Evolutionary conservation across 2,797 vertebrate genomes (phyloP).

Genomic region (Myotis myotis): DNA sequence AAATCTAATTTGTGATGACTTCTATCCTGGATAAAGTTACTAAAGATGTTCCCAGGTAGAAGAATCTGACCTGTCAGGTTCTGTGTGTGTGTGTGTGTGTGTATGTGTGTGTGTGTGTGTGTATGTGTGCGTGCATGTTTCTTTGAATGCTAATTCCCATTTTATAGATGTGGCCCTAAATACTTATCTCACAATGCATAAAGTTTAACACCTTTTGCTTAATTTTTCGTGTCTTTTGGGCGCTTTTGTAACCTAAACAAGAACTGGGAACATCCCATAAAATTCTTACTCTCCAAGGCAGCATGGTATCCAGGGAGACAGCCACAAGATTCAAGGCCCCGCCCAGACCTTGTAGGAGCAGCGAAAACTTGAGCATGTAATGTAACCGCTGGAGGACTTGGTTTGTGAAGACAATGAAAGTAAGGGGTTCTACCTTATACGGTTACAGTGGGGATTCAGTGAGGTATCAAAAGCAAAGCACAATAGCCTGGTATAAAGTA

Average conservation of each 20-base stretch:
- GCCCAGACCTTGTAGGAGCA: not conserved
- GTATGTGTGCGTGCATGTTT: not conserved
- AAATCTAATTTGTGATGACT: not conserved
- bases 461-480: not conserved
- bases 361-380: not conserved
- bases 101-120: too few species aligned
- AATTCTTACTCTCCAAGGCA: not conserved
- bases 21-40: not conserved
- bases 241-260: not conserved
- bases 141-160: not conserved
- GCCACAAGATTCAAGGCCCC: not conserved
- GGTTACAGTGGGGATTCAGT: not conserved
- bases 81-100: too few species aligned
- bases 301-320: not conserved
- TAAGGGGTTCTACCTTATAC: not conserved
- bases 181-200: not conserved
- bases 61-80: not conserved
- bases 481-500: not conserved
- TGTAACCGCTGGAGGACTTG: not conserved
- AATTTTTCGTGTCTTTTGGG: not conserved
- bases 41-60: not conserved
- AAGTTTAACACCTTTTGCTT: not conserved
- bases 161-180: not conserved
- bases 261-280: constrained; percentile 13
- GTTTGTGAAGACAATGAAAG: not conserved